Evolutionary conservation across 2,113 vertebrate genomes (phyloP).

Genomic region (Myotis brandtii): DNA sequence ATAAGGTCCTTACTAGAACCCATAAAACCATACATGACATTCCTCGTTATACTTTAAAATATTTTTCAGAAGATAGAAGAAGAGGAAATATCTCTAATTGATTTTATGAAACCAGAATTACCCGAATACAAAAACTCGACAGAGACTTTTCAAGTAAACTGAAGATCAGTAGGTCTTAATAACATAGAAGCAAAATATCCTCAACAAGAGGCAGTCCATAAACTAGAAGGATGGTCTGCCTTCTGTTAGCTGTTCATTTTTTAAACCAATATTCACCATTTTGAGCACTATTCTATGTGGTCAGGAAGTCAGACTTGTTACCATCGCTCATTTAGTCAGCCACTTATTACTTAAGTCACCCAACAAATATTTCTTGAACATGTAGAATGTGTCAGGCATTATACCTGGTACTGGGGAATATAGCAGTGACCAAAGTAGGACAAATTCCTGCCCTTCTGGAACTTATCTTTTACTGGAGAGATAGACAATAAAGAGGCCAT

Average conservation of each 20-base stretch:
- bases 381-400: background rate
- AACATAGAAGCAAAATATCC: background rate
- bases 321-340: background rate
- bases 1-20: background rate
- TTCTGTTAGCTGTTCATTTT: background rate
- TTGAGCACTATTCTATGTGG: background rate
- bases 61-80: background rate
- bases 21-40: background rate
- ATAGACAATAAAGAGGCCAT: background rate
- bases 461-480: background rate
- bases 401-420: background rate
- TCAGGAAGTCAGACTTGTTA: background rate
- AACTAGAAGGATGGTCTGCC: background rate
- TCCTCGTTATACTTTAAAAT: background rate
- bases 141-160: background rate
- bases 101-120: background rate
- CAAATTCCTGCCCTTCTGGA: background rate
- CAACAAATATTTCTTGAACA: background rate
- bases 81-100: background rate
- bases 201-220: background rate
- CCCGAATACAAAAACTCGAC: background rate
- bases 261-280: background rate
- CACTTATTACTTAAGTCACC: background rate
- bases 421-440: background rate
- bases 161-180: background rate